Base-by-base conservation (phyloP, 2,888 invertebrate species). In the Cordilura impudica region DNA sequence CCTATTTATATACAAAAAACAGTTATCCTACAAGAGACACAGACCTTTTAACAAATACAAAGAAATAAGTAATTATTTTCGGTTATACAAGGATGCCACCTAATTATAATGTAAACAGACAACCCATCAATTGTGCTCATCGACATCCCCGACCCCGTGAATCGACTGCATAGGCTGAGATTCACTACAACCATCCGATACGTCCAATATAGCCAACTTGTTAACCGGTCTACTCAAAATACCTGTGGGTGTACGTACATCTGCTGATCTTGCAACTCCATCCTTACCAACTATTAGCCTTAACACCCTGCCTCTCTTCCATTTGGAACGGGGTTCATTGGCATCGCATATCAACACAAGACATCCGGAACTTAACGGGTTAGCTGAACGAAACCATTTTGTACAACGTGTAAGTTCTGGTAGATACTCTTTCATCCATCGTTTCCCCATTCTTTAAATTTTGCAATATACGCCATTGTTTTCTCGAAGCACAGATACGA, bases 381-480 rank as follows among this genome's bases (percentile, higher is more conserved):
- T 39, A 5, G 69, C 31, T 31, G 69, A 19, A 7, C 23, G 14
- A 31, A 16, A 49, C 49, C 49, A 69, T 35, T 49, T 69, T 4
- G 69, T 49, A 4, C 69, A 10, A 10, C 58, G 56, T 18, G 65
- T 65, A 16, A 65, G 31, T 19, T 65, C 49, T 10, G 65, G 49
- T 1, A 65, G 14, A 49, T 65, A 49, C 12, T 65, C 49, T 18
- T 31, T 26, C 12, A 65, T 49, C 45, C 45, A 61, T 7, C 61
- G 53, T 16, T 29, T 53, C 53, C 53, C 35, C 18, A 56, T 18
- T 56, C 35, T 56, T 56, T 19, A 56, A 2, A 56, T 35, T 35
- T 35, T 56, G 56, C 35, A 47, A 47, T 18, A 18, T 47, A 47
- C 47, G 47, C 18, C 47, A 47, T 47, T 47, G 47, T 14, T 47